Evolutionary conservation across 2,888 invertebrate species (phyloP).

Genomic region (Apocheima hispidaria): DNA sequence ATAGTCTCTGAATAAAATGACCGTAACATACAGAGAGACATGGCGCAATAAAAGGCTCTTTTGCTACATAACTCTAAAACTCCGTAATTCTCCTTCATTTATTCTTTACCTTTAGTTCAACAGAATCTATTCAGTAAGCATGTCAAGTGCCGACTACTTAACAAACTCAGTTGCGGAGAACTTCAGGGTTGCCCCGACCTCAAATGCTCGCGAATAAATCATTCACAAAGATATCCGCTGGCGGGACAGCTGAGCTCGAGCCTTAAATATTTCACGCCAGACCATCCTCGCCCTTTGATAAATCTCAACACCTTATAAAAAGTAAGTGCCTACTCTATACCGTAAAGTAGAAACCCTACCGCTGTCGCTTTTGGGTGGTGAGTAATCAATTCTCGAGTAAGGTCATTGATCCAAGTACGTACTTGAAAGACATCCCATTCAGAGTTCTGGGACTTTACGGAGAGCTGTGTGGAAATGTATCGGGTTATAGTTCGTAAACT

Average conservation of each 20-base stretch:
- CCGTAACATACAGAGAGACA: too few relatives aligned
- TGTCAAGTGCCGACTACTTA: conserved; percentile 23
- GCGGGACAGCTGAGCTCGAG: conserved; percentile 60
- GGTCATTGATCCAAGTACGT: conserved; percentile 35
- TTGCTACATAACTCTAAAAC: too few relatives aligned
- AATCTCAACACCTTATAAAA: conserved; percentile 69
- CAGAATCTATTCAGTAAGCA: conserved; percentile 24
- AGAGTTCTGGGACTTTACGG: conserved; percentile 17
- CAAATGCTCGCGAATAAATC: conserved; percentile 61
- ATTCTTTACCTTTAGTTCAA: neutral
- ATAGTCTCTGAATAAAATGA: too few relatives aligned
- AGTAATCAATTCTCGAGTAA: conserved; percentile 37
- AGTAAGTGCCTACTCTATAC: conserved; percentile 37
- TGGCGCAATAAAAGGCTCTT: too few relatives aligned
- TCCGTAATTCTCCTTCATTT: conserved; percentile 7
- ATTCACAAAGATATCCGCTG: conserved; percentile 59
- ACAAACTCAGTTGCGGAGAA: conserved; percentile 27
- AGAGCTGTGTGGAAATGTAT: conserved; percentile 12
- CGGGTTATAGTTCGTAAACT: conserved; percentile 8
- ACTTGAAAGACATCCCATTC: conserved; percentile 31
- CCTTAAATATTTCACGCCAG: conserved; percentile 74
- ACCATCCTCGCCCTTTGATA: conserved; percentile 56
- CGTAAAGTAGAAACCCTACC: conserved; percentile 35
- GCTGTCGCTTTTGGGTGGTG: conserved; percentile 36
- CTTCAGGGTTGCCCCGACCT: conserved; percentile 41